Base-by-base conservation (phyloP, 1,140 invertebrate genomes). In the Acromyrmex echinatior region DNA sequence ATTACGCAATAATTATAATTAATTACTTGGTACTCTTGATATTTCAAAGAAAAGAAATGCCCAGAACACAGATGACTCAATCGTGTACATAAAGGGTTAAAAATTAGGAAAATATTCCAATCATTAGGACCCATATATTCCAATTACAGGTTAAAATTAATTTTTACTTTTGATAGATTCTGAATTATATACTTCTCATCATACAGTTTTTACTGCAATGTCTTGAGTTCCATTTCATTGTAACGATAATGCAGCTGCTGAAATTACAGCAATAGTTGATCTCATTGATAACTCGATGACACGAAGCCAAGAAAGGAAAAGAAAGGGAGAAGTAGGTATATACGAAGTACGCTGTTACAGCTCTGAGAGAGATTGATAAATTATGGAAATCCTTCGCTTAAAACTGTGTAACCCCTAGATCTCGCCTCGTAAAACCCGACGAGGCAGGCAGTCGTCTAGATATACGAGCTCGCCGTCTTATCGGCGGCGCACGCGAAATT, bases 391-490 rank as follows among this genome's bases (percentile, higher is more conserved):
- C 56, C 80, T 63, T 62, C 58, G 80, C 80, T 84, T 76, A 76
- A 84, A 84, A 76, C 53, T 76, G 80, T 84, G 68, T 62, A 84
- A 84, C 80, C 70, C 70, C 39, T 49, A 84, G 80, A 84, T 84
- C 80, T 45, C 70, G 56, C 39, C 80, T 74, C 80, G 80, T 84
- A 84, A 84, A 84, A 74, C 70, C 70, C 70, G 80, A 84, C 80
- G 80, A 74, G 80, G 80, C 80, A 62, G 80, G 39, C 56, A 76
- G 80, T 84, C 70, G 53, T 84, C 70, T 45, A 84, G 70, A 84
- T 84, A 84, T 84, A 84, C 80, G 80, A 76, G 80, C 70, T 62
- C 70, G 70, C 80, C 56, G 80, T 84, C 80, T 84, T 84, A 84
- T 84, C 80, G 80, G 80, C 2, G 80, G 56, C 70, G 56, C 70